Evolutionary conservation across 2,888 invertebrate genomes (phyloP).

Genomic region (Tenthredo scrophulariae): DNA sequence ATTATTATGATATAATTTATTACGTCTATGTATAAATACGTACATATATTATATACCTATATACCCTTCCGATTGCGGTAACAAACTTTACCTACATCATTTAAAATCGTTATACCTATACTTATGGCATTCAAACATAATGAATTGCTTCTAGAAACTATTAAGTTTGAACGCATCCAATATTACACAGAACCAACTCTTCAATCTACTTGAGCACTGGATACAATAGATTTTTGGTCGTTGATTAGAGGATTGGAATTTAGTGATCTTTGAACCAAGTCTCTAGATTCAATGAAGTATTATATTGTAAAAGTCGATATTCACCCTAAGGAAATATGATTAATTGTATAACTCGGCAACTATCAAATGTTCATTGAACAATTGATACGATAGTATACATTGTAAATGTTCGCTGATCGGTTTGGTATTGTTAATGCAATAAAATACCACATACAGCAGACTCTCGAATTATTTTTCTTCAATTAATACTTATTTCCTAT

Average conservation of each 20-base stretch:
- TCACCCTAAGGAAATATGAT: neutral
- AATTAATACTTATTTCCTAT: neutral
- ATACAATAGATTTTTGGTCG: conserved; percentile 24
- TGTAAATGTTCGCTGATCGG: neutral
- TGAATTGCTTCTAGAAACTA: neutral
- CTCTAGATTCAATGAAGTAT: neutral
- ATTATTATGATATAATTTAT: conserved; percentile 24
- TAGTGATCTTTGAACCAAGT: neutral
- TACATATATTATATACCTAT: neutral
- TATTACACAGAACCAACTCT: neutral
- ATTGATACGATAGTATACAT: neutral
- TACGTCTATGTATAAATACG: conserved; percentile 1
- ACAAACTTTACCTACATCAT: neutral
- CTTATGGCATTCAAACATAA: neutral
- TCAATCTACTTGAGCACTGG: conserved; percentile 2
- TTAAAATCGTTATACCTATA: neutral
- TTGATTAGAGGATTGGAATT: neutral
- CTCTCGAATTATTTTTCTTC: neutral
- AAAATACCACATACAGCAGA: neutral
- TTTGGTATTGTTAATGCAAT: neutral
- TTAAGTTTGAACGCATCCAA: neutral
- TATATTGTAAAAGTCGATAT: neutral
- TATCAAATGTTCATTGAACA: neutral
- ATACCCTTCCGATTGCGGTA: neutral
- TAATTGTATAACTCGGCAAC: neutral